Conservation (phyloP, 2,888 invertebrate species). For the Tiliacea aurago region DNA sequence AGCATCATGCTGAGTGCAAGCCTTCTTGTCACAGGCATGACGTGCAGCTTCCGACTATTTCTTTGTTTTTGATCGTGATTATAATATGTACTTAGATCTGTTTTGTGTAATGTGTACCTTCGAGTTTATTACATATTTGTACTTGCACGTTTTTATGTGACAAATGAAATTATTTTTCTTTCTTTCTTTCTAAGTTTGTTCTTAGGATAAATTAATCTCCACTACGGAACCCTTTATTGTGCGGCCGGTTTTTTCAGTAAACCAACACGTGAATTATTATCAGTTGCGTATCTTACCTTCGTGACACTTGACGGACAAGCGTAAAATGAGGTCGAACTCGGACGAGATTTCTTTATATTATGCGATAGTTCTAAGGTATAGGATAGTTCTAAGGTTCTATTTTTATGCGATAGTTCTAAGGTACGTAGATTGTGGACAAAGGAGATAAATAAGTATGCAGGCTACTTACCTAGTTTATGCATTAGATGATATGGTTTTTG, state of each 20-base stretch:
- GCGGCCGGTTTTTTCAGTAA: not conserved
- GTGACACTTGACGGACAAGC: constrained; percentile 61
- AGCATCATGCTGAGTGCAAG: too few species aligned
- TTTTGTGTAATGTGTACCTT: too few species aligned
- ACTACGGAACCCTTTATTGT: too few species aligned
- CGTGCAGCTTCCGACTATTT: too few species aligned
- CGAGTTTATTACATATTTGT: too few species aligned
- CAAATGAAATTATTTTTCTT: too few species aligned
- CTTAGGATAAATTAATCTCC: too few species aligned
- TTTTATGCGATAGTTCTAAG: constrained; percentile 28
- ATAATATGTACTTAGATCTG: too few species aligned
- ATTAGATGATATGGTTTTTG: not conserved
- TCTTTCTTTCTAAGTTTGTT: too few species aligned
- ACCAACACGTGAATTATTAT: constrained; percentile 37
- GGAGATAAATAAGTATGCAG: constrained; percentile 22
- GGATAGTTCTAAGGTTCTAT: constrained; percentile 28
- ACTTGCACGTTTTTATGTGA: too few species aligned
- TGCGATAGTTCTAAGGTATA: constrained; percentile 27
- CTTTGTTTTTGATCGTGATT: too few species aligned
- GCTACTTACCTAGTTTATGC: not conserved
- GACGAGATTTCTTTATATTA: constrained; percentile 48
- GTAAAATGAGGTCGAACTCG: constrained; percentile 36
- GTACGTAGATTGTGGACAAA: not conserved
- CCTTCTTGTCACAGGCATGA: too few species aligned
- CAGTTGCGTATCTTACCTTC: constrained; percentile 46